Evolutionary conservation across 2,797 vertebrate genomes (phyloP), one percentile per base, ranked within the genome.

Genomic region (Botia almorhae): DNA sequence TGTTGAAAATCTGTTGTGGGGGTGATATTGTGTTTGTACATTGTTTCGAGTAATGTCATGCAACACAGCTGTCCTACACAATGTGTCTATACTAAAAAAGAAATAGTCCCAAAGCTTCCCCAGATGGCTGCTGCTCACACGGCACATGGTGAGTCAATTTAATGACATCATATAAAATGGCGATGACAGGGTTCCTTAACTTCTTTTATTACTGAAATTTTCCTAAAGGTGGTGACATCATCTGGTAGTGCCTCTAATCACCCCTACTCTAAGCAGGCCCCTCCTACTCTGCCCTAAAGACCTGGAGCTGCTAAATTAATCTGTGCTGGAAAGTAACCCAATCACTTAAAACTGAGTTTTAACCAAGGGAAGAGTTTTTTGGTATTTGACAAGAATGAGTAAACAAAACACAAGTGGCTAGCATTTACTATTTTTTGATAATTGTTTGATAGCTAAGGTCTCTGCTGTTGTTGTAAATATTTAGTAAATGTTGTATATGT

Each of bases 141-240:
- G 3, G 7, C 69, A 50, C 36, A 63, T 87, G 85, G 86, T 89
- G 89, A 83, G 79, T 88, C 85, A 21, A 73, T 83, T 78, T 26
- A 58, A 84, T 89, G 85, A 89, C 88, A 86, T 91, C 88, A 91
- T 84, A 63, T 83, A 83, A 83, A 89, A 85, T 86, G 87, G 88
- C 89, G 89, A 84, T 81, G 74, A 85, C 55, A 67, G 71, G 68
- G 72, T 88, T 93, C 88, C 93, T 88, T 91, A 86, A 86, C 72
- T 85, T 91, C 89, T 89, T 92, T 94, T 92, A 91, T 91, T 69
- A 85, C 87, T 86, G 84, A 85, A 91, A 86, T 85, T 89, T 89
- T 86, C 89, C 87, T 90, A 83, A 92, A 87, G 87, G 79, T 82
- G 84, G 90, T 93, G 90, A 94, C 90, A 86, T 93, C 92, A 93